Evolutionary conservation across 2,113 vertebrate species (phyloP).

Genomic region (Gobiocypris rarus): DNA sequence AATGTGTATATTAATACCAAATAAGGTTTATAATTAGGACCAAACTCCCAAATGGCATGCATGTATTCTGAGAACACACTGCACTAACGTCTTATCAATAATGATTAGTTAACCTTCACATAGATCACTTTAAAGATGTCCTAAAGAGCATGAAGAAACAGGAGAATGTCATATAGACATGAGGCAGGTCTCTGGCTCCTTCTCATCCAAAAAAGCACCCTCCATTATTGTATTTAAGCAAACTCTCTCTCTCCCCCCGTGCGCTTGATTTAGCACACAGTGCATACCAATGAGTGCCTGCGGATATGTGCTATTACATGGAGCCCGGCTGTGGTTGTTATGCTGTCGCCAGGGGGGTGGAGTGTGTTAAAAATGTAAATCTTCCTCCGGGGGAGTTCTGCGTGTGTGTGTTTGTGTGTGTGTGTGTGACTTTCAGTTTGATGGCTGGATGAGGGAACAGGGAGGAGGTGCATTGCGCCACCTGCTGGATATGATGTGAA

Average conservation of each 20-base stretch:
- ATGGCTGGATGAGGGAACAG: conserved; percentile 50
- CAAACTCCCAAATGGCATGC: not conserved
- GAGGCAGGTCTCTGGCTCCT: conserved; percentile 22
- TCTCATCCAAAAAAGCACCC: conserved; percentile 34
- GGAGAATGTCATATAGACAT: not conserved
- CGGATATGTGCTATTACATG: conserved; percentile 60
- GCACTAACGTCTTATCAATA: not conserved
- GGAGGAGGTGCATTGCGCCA: conserved; percentile 52
- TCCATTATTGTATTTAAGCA: conserved; percentile 54
- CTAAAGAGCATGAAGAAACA: not conserved
- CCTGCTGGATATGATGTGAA: conserved; percentile 38
- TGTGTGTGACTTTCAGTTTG: conserved; percentile 30
- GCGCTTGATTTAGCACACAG: conserved; percentile 56
- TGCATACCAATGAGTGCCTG: conserved; percentile 57
- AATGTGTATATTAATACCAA: not conserved
- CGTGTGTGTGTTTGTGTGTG: not conserved
- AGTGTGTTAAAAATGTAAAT: conserved; percentile 63
- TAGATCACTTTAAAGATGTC: conserved; percentile 20
- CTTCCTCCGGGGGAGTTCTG: conserved; percentile 48
- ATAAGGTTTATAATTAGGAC: not conserved
- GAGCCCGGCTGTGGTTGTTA: conserved; percentile 55
- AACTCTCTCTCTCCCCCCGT: conserved; percentile 46
- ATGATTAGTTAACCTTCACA: conserved; percentile 14
- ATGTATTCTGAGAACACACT: not conserved
- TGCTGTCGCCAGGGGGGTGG: conserved; percentile 62